phyloP scores from a whole-genome alignment of 2,888 invertebrate genomes.

The Entomobrya proxima region DNA sequence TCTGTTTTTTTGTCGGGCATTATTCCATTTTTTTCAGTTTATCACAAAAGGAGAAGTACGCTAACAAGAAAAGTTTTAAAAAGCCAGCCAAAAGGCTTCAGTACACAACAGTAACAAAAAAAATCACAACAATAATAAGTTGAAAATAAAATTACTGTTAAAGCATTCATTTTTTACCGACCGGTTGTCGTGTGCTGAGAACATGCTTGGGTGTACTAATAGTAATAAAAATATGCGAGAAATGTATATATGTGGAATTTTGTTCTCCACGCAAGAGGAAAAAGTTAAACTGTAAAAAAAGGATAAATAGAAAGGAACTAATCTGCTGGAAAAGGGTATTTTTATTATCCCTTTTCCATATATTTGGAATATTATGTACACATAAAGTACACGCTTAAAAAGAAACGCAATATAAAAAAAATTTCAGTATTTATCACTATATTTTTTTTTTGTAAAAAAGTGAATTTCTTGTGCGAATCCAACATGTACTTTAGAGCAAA shows the following conservation, averaged over 20 bases:
- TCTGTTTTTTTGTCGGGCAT: slow-evolving; percentile 12
- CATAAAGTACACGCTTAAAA: slow-evolving; percentile 41
- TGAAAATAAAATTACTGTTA: slow-evolving; percentile 51
- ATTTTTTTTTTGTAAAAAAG: slow-evolving; percentile 66
- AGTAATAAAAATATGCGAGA: slow-evolving; percentile 1
- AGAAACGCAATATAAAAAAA: slow-evolving; percentile 61
- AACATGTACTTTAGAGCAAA: slow-evolving; percentile 6
- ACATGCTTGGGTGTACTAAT: slow-evolving; percentile 41
- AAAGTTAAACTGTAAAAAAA: slow-evolving; percentile 63
- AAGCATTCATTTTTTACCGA: slow-evolving; percentile 43
- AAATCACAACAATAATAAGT: slow-evolving; percentile 1
- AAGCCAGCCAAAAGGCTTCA: neutral
- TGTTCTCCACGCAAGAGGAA: slow-evolving; percentile 20
- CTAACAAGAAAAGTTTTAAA: slow-evolving; percentile 33
- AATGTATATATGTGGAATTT: slow-evolving; percentile 28
- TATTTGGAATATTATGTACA: slow-evolving; percentile 50
- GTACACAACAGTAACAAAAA: slow-evolving; percentile 7
- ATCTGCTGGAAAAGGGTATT: slow-evolving; percentile 76
- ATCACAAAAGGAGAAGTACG: slow-evolving; percentile 37
- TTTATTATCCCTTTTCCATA: slow-evolving; percentile 45
- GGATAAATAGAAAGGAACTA: slow-evolving; percentile 73
- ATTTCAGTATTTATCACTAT: slow-evolving; percentile 48
- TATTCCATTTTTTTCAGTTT: slow-evolving; percentile 1
- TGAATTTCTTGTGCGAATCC: slow-evolving; percentile 58
- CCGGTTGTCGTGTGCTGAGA: slow-evolving; percentile 54